Conservation (phyloP, 2,113 vertebrate genomes). For the Spermophilus dauricus region DNA sequence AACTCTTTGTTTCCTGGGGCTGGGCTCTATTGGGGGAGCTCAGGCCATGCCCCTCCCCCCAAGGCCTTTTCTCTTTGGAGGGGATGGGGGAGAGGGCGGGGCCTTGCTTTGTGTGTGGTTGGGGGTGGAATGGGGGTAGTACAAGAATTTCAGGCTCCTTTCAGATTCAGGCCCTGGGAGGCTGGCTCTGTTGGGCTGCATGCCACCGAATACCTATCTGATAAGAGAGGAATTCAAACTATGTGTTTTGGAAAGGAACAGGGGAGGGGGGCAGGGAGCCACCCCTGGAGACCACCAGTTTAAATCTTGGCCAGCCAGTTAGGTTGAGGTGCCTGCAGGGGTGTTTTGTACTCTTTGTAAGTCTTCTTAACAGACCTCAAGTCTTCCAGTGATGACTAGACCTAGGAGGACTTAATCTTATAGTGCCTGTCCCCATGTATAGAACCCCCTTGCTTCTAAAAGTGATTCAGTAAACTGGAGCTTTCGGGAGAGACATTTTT, state of each 20-base stretch:
- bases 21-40: slow-evolving; percentile 83
- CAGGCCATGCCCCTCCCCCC: slow-evolving; percentile 83
- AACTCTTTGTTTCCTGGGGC: slow-evolving; percentile 88
- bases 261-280: slow-evolving; percentile 77
- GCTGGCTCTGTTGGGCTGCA: slow-evolving; percentile 88
- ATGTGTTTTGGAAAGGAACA: slow-evolving; percentile 88
- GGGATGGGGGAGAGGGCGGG: slow-evolving; percentile 68
- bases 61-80: slow-evolving; percentile 77
- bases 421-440: neutral
- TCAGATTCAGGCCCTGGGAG: slow-evolving; percentile 89
- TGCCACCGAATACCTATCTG: slow-evolving; percentile 91
- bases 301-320: slow-evolving; percentile 43
- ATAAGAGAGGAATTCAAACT: slow-evolving; percentile 92
- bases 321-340: neutral
- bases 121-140: slow-evolving; percentile 83
- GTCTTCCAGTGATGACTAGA: neutral
- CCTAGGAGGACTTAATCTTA: neutral
- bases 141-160: slow-evolving; percentile 88
- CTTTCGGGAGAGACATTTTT: neutral
- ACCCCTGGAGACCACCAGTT: slow-evolving; percentile 87
- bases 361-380: slow-evolving; percentile 25
- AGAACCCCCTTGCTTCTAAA: neutral
- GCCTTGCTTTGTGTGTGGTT: slow-evolving; percentile 91
- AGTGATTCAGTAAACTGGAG: neutral
- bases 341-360: neutral